Base-by-base conservation (phyloP, 1,140 invertebrate species). In the Eciton burchellii region DNA sequence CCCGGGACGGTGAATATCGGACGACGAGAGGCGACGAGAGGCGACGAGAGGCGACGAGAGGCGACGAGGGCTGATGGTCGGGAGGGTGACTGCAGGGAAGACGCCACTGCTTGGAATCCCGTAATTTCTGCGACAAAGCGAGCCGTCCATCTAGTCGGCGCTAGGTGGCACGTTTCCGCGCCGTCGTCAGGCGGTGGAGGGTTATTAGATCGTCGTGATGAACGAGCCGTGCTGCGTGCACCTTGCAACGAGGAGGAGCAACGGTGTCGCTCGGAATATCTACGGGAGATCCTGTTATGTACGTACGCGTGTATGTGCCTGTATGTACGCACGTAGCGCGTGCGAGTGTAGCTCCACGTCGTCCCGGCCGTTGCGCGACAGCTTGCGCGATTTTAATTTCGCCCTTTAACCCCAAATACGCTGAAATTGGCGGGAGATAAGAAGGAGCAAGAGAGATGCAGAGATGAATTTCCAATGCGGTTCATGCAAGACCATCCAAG, bases 51-150 rank as follows among this genome's bases (percentile, higher is more conserved):
- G 57, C 41, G 52, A 26, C 6, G 79, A 66, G 29, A 73, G 62
- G 59, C 24, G 41, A 74, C 12, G 68, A 47, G 24, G 12, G 12
- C 1, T 16, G 24, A n/a, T 1, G 29, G 59, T 57, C 41, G 52
- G 26, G 9, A 45, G 47, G 29, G 26, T 26, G 59, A 41, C 62
- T 21, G 60, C 29, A 24, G 26, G 41, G 47, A 47, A 49, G 35
- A 60, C 60, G 29, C 52, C 63, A 76, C 72, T 68, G 74, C 63
- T 82, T 86, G 87, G 88, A 90, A 90, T 90, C 86, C 81, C 60
- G 89, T 90, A 90, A 90, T 90, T 90, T 90, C 89, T 90, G 66
- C 86, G 89, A 90, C 89, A 90, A 90, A 90, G 89, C 89, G 76
- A 86, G 81, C 84, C 88, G 88, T 90, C 86, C 82, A 90, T 90